phyloP scores from a whole-genome alignment of 1,140 invertebrate species.

The Cardiocondyla obscurior region DNA sequence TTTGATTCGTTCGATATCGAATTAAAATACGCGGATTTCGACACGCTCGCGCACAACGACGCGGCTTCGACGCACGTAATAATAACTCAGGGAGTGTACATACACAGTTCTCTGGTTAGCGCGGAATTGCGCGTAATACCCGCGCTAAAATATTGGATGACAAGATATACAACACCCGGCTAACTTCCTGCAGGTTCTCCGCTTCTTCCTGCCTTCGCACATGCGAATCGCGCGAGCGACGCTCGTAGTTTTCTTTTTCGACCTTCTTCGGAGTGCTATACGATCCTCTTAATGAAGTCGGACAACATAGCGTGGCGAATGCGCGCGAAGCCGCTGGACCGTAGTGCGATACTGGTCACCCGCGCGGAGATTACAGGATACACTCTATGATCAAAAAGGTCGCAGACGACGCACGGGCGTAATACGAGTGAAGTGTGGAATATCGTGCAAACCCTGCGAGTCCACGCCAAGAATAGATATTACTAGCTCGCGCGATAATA shows the following conservation, averaged over 20 bases:
- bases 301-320: slow-evolving; percentile 63
- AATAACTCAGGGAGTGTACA: slow-evolving; percentile 31
- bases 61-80: background rate
- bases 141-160: slow-evolving; percentile 48
- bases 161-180: slow-evolving; percentile 36
- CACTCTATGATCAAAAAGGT: slow-evolving; percentile 62
- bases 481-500: slow-evolving; percentile 25
- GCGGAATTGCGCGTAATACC: slow-evolving; percentile 27
- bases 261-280: slow-evolving; percentile 65
- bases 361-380: slow-evolving; percentile 58
- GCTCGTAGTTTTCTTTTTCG: slow-evolving; percentile 41
- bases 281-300: slow-evolving; percentile 69
- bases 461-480: slow-evolving; percentile 38
- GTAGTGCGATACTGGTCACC: slow-evolving; percentile 50
- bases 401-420: slow-evolving; percentile 36
- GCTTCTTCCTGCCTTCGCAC: background rate
- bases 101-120: slow-evolving; percentile 18
- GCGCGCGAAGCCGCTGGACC: slow-evolving; percentile 49
- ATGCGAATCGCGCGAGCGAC: slow-evolving; percentile 1
- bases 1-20: background rate
- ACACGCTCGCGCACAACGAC: background rate
- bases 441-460: slow-evolving; percentile 24
- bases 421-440: slow-evolving; percentile 45
- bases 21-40: background rate
- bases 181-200: slow-evolving; percentile 24